Base-by-base conservation (phyloP, 2,888 invertebrate species). In the Cryptops parisi region DNA sequence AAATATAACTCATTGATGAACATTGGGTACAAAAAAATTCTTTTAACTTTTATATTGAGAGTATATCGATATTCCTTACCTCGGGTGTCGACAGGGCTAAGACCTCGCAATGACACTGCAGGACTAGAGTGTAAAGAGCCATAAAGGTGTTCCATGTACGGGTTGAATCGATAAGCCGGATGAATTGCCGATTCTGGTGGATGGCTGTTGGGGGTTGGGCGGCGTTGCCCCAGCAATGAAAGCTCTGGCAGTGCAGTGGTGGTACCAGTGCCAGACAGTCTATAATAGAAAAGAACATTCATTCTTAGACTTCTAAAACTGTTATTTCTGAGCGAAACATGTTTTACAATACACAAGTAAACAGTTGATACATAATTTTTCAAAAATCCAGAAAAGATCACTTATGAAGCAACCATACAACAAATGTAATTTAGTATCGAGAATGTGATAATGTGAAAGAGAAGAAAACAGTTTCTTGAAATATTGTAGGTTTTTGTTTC, bases 111-210 rank as follows among this genome's bases (percentile, higher is more conserved):
- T 58, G 82, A 80, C 62, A 80, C 76, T 58, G 76, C 73, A 58
- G 79, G 77, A 67, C 77, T 78, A 57, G 66, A 75, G 68, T 82
- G 80, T 64, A 82, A 80, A 61, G 81, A 74, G 56, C 81, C 77
- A 67, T 82, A 82, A 61, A 82, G 75, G 70, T 82, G 82, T 73
- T 83, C 83, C 80, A 83, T 81, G 73, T 82, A 82, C 66, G 70
- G 70, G 58, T 79, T 78, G 65, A 82, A 77, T 69, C 82, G 76
- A 68, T 81, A 82, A 58, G 81, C 80, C 62, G 80, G 79, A 71
- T 80, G 80, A 68, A 64, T 70, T 66, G 68, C 73, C 68, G 71
- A 71, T 70, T 66, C 52, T 44, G 56, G 54, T 51, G 50, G 56
- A 6, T 39, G 33, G 17, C 33, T 33, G 33, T 19, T 53, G 47